These are phyloP conservation scores for Phataginus tricuspis DNA, from an alignment of 2,797 vertebrate genomes.

Conservation along the genomic window DNA sequence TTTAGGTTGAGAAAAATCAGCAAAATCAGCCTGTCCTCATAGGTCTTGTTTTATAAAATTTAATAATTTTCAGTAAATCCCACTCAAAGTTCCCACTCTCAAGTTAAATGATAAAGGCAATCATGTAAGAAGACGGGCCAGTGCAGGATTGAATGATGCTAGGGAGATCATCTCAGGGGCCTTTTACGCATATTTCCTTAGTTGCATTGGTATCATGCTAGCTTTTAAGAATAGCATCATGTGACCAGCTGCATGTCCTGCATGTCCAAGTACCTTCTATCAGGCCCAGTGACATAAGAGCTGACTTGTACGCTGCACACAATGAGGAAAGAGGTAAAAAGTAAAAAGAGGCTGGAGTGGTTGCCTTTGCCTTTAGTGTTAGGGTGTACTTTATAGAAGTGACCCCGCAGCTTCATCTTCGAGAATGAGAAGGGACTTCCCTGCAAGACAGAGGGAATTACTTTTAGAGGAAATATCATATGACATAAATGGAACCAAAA, in stretches of 20 bases:
- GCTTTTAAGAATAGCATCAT: not conserved
- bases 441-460: not conserved
- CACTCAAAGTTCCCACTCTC: not conserved
- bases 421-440: not conserved
- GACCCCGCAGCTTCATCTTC: not conserved
- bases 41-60: not conserved
- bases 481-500: not conserved
- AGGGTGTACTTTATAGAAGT: not conserved
- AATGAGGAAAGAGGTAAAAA: not conserved
- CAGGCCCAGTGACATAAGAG: not conserved
- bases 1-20: not conserved
- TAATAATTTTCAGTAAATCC: not conserved
- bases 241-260: not conserved
- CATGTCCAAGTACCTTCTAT: not conserved
- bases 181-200: constrained; percentile 29
- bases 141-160: not conserved
- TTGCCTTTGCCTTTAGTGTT: not conserved
- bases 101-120: not conserved
- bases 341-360: not conserved
- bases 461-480: not conserved
- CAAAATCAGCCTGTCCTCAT: not conserved
- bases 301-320: not conserved
- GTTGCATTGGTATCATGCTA: not conserved
- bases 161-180: not conserved
- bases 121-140: not conserved